Evolutionary conservation across 2,797 vertebrate genomes (phyloP).

Genomic region (Chelmon rostratus): DNA sequence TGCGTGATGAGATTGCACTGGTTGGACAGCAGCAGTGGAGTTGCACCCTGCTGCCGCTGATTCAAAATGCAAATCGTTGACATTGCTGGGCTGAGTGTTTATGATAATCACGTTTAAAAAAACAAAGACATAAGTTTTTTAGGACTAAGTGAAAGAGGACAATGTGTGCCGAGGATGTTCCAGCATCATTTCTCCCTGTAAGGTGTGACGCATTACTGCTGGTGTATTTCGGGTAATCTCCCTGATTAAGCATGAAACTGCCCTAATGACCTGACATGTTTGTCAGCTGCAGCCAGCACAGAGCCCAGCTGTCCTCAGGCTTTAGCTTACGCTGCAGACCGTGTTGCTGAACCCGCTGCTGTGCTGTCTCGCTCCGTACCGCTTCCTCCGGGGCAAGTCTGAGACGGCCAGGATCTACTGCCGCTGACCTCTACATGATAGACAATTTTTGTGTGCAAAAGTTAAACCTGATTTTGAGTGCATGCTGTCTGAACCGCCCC

Average conservation of each 20-base stretch:
- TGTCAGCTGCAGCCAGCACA: conserved; percentile 48
- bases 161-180: neutral
- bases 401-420: neutral
- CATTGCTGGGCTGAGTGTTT: neutral
- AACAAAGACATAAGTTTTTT: neutral
- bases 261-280: conserved; percentile 62
- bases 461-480: conserved; percentile 11
- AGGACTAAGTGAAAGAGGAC: neutral
- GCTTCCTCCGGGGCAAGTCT: conserved; percentile 4
- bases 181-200: neutral
- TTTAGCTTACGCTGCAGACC: conserved; percentile 61
- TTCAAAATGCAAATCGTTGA: neutral
- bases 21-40: neutral
- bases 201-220: neutral
- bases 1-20: neutral
- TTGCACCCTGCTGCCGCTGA: neutral
- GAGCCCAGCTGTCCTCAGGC: conserved; percentile 50
- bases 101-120: neutral
- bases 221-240: conserved; percentile 28
- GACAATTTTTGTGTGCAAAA: conserved; percentile 24
- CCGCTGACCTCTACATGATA: conserved; percentile 30
- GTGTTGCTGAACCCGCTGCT: conserved; percentile 37
- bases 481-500: neutral
- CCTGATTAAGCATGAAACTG: conserved; percentile 57
- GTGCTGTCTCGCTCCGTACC: conserved; percentile 18